Percentiles rank a stretch among this genome's conserved stretches.
Conservation (phyloP, 2,888 invertebrate species). For the Noctua comes region DNA sequence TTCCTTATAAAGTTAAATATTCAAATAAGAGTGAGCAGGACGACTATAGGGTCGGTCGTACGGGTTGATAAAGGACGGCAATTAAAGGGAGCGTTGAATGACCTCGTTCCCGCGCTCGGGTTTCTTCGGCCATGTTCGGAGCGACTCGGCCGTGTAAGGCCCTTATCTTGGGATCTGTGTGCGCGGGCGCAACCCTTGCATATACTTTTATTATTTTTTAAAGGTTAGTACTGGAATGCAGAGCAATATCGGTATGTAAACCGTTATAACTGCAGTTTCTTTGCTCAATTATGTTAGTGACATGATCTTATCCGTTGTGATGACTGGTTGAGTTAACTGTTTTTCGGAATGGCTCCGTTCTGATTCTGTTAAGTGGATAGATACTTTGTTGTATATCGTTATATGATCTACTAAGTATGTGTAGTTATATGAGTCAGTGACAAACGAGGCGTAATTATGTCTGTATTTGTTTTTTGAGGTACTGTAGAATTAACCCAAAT, state of each 20-base stretch:
- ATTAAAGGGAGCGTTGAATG: conserved; percentile 81
- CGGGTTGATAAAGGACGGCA: conserved; percentile 83
- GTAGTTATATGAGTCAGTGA: conserved; percentile 60
- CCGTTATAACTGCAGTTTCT: conserved; percentile 68
- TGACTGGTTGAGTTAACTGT: conserved; percentile 55
- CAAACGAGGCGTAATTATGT: conserved; percentile 39
- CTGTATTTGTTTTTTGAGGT: conserved; percentile 19
- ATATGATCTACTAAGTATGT: conserved; percentile 54
- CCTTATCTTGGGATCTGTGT: conserved; percentile 84
- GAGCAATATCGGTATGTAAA: conserved; percentile 41
- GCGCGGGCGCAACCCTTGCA: conserved; percentile 83
- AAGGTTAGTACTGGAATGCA: conserved; percentile 69
- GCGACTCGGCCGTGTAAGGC: conserved; percentile 75
- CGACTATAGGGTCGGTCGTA: conserved; percentile 64
- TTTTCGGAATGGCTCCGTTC: conserved; percentile 55
- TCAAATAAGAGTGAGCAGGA: conserved; percentile 79
- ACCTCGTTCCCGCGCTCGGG: conserved; percentile 82
- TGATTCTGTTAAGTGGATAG: conserved; percentile 64
- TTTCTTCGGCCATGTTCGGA: conserved; percentile 80
- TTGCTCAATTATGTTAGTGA: conserved; percentile 71
- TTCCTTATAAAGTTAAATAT: conserved; percentile 81
- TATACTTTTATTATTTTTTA: conserved; percentile 63
- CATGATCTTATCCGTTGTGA: conserved; percentile 66
- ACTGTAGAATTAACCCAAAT: conserved; percentile 27
- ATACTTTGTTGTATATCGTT: conserved; percentile 59